Base-by-base conservation (phyloP, 1,140 invertebrate genomes). In the Charaxes varanes region DNA sequence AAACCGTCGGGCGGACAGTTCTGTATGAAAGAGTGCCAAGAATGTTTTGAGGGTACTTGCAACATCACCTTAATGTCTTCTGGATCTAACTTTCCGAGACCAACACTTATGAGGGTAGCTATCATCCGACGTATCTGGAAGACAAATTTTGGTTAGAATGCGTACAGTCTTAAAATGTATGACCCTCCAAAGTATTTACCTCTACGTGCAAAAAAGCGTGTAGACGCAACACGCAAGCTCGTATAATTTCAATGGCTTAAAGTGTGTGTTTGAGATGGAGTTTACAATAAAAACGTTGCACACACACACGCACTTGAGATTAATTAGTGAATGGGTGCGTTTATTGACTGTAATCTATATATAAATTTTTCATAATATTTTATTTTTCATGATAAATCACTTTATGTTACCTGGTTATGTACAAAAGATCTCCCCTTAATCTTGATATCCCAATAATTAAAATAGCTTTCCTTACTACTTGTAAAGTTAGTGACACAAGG, bases 71-170 rank as follows among this genome's bases (percentile, higher is more conserved):
- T 86, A 16, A 94, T 81, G 53, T 91, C 88, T 45, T 85, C 82
- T 35, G 86, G 74, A 14, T 86, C 83, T 27, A 93, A 76, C 46
- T 72, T 84, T 10, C 86, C 88, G 40, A 62, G 63, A 2, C 86
- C 91, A 5, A 91, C 70, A 3, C 80, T 74, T 16, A 92, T 55
- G 8, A 93, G 58, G 3, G 88, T 63, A 11, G 88, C 90, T 12
- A 93, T 85, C 68, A 92, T 94, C 21, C 92, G 86, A 26, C 93
- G 86, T 3, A 94, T 89, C 90, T 93, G 62, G 10, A 69, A 54
- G 19, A 17, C 5, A n/a, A n/a, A 7, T n/a, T n/a, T n/a, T n/a
- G n/a, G n/a, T n/a, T n/a, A n/a, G n/a, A n/a, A n/a, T n/a, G n/a
- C n/a, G 5, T 12, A 33, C 21, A 22, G 6, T 22, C 8, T 7